Percentiles rank a stretch among this genome's conserved stretches.
These are phyloP conservation scores for Drosophila austrosaltans DNA, from an alignment of 2,888 invertebrate species.

Conservation along the genomic window DNA sequence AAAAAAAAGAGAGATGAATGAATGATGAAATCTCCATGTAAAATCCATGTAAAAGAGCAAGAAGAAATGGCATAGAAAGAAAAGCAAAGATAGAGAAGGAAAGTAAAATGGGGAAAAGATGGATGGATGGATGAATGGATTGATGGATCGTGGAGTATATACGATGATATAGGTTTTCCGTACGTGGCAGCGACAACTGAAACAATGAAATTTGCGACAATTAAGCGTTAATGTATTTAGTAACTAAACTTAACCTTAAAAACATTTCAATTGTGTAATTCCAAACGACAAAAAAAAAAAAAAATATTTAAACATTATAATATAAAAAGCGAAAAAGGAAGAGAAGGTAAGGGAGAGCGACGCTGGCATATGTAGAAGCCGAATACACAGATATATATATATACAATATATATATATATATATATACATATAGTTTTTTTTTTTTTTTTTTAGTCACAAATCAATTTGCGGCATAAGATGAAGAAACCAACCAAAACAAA, in stretches of 20 bases:
- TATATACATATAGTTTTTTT: constrained; percentile 37
- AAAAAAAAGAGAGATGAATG: constrained; percentile 8
- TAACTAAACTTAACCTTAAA: constrained; percentile 56
- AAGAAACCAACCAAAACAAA: constrained; percentile 10
- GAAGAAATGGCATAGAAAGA: neutral
- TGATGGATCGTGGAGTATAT: neutral
- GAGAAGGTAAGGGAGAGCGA: neutral
- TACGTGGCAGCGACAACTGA: constrained; percentile 65
- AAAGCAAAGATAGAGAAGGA: neutral
- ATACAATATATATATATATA: constrained; percentile 34
- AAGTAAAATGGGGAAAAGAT: neutral
- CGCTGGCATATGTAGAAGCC: neutral
- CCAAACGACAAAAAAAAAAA: constrained; percentile 5
- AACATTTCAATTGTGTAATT: constrained; percentile 29
- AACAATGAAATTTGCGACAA: constrained; percentile 78
- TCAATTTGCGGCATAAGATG: constrained; percentile 32
- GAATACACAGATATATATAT: constrained; percentile 39
- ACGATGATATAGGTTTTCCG: constrained; percentile 16
- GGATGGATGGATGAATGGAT: neutral
- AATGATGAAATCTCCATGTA: neutral
- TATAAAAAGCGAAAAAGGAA: neutral
- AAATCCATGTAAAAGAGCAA: neutral
- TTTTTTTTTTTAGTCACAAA: constrained; percentile 44
- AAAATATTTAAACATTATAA: neutral
- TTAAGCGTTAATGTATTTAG: constrained; percentile 66